Base-by-base conservation (phyloP, 1,140 invertebrate genomes). In the Drosophila suzukii region DNA sequence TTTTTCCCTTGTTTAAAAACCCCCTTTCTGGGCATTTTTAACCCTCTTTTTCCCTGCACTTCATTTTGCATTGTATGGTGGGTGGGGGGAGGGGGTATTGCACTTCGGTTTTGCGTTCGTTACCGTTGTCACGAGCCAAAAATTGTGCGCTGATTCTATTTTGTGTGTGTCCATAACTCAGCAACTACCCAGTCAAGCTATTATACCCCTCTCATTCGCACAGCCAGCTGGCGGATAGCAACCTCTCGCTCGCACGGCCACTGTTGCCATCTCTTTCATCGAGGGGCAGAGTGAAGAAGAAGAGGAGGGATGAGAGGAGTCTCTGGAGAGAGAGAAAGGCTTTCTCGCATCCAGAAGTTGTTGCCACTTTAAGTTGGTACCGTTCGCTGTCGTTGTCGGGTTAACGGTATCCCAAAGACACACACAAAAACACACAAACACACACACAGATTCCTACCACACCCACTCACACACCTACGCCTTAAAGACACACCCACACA, bases 111-210 rank as follows among this genome's bases (percentile, higher is more conserved):
- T 67, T 34, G 38, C 55, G 51, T 44, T 66, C 51, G 53, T 53
- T 46, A 46, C 54, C 72, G 65, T 54, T 57, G 55, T 74, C 53
- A 62, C 59, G 76, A 76, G 53, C 74, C 70, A 79, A 74, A 61
- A 63, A 71, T 65, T 66, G 36, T 41, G 50, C 39, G 49, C 63
- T 66, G 78, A 75, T 75, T 71, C 65, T 76, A 75, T 78, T 71
- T 78, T 53, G 50, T 53, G 50, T 51, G 50, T 58, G 76, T 70
- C 71, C 60, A 80, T 81, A 81, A 53, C 50, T 36, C 50, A 53
- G 32, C 50, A 17, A 51, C 49, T 30, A 38, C 34, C 58, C 47
- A 50, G 47, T 15, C 27, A 34, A 30, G 49, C 49, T 51, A 32
- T 34, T 12, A 17, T 54, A n/a, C 17, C 15, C 36, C 43, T 67